Evolutionary conservation across 2,797 vertebrate genomes (phyloP), one percentile per base, ranked within the genome.

Genomic region (Chrosomus eos): DNA sequence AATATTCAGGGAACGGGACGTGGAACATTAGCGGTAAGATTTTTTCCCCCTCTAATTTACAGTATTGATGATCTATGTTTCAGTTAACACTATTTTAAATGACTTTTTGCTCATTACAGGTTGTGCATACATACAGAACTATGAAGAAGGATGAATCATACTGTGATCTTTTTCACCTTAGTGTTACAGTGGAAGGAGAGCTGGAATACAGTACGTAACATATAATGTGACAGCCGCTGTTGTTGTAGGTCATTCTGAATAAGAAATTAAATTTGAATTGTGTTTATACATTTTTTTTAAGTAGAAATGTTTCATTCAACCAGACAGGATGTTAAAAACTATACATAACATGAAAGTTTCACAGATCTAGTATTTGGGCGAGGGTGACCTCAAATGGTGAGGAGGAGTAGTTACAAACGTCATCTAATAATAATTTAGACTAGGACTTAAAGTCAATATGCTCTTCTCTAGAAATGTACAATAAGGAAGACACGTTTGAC

Each of bases 21-120:
- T 3, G 94, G 93, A 26, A 94, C 93, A 18, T 87, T 95, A 87
- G 89, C 91, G 38, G 94, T 95, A 91, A 92, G 91, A 40, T 7
- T 5, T 5, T 16, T 16, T 70, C 2, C 7, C 1, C 3, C 8
- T 5, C 4, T 2, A 11, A 13, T 36, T n/a, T 16, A 55, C 14
- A 55, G n/a, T 4, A 3, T 5, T 68, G 43, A 53, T 36, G 21
- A 51, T 51, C 2, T 36, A 3, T 58, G 10, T 45, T 31, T 67
- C 1, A 2, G 3, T 60, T 18, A 3, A 7, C 68, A 7, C 10
- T 74, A 3, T 62, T 28, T 48, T 66, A 2, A 7, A 5, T 45
- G 43, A 6, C 19, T 2, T n/a, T 81, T n/a, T 51, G 5, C 36
- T 75, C 19, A 70, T 62, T 18, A 33, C 84, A 95, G 94, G 16